These are phyloP conservation scores for Menura novaehollandiae DNA, from an alignment of 2,113 vertebrate genomes.

Conservation along the genomic window DNA sequence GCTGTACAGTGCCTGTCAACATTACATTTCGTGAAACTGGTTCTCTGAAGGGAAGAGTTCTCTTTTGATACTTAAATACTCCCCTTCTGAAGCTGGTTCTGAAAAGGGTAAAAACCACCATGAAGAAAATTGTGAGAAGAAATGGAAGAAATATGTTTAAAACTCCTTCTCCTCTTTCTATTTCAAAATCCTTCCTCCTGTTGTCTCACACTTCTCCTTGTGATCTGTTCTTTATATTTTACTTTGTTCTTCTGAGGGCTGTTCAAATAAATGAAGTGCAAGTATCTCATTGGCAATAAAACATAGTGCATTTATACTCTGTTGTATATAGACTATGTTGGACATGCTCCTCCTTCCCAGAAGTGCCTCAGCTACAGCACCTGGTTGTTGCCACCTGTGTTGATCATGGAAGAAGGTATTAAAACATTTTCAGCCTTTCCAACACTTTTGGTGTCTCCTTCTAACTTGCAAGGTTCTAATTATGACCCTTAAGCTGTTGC, in stretches of 20 bases:
- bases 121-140: background rate
- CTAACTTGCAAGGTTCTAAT: background rate
- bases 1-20: slow-evolving; percentile 57
- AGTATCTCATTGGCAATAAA: background rate
- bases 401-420: background rate
- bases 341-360: background rate
- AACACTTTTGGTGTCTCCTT: background rate
- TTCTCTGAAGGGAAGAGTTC: background rate
- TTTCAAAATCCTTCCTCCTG: background rate
- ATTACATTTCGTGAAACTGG: slow-evolving; percentile 19
- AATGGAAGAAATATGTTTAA: background rate
- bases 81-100: background rate
- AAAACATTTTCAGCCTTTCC: background rate
- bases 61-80: slow-evolving; percentile 18
- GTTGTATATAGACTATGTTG: rapidly evolving
- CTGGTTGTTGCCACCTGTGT: background rate
- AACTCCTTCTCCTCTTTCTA: background rate
- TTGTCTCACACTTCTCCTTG: background rate
- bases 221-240: background rate
- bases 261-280: background rate
- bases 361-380: background rate
- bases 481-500: background rate
- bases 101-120: background rate
- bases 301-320: background rate
- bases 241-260: background rate